A percentile compares a stretch with the other conserved stretches of the same genome.
Evolutionary conservation across 2,797 vertebrate species (phyloP).

Genomic region (Siniperca obscura): DNA sequence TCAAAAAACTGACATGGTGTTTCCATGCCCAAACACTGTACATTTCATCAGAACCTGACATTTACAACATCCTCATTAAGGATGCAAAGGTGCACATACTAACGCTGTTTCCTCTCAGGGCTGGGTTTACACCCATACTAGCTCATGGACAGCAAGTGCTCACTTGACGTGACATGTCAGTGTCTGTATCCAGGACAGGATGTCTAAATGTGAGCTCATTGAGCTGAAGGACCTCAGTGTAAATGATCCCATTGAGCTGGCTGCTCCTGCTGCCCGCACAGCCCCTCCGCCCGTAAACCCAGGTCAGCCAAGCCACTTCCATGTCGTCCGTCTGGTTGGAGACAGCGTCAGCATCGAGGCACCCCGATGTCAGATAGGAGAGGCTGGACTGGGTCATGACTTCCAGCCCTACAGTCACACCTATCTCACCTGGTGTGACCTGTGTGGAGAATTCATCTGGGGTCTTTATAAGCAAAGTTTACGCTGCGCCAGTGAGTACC

Average conservation of each 20-base stretch:
- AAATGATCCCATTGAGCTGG: slow-evolving; percentile 85
- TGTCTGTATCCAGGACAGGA: slow-evolving; percentile 65
- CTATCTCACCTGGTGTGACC: slow-evolving; percentile 96
- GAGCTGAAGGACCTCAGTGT: slow-evolving; percentile 90
- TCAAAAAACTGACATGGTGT: slow-evolving; percentile 3
- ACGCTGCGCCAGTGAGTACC: slow-evolving; percentile 92
- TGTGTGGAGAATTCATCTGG: slow-evolving; percentile 98
- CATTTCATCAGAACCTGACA: slow-evolving; percentile 2
- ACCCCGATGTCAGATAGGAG: slow-evolving; percentile 60
- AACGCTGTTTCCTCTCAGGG: slow-evolving; percentile 21
- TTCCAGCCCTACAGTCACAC: slow-evolving; percentile 90
- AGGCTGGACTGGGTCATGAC: slow-evolving; percentile 86
- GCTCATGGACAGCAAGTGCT: slow-evolving; percentile 40
- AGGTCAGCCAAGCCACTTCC: slow-evolving; percentile 75
- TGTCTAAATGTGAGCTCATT: slow-evolving; percentile 92
- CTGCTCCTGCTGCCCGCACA: slow-evolving; percentile 58
- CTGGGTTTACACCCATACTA: slow-evolving; percentile 5
- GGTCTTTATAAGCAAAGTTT: slow-evolving; percentile 93
- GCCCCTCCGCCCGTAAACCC: slow-evolving; percentile 74
- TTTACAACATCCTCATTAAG: slow-evolving; percentile 1
- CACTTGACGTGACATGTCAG: slow-evolving; percentile 54
- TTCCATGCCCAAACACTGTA: neutral
- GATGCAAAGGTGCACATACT: slow-evolving; percentile 18
- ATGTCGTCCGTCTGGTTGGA: slow-evolving; percentile 79
- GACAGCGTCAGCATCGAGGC: slow-evolving; percentile 75